A percentile compares a stretch with the other conserved stretches of the same genome.
Conservation (phyloP, 1,140 invertebrate species). For the Drosophila lacertosa region DNA sequence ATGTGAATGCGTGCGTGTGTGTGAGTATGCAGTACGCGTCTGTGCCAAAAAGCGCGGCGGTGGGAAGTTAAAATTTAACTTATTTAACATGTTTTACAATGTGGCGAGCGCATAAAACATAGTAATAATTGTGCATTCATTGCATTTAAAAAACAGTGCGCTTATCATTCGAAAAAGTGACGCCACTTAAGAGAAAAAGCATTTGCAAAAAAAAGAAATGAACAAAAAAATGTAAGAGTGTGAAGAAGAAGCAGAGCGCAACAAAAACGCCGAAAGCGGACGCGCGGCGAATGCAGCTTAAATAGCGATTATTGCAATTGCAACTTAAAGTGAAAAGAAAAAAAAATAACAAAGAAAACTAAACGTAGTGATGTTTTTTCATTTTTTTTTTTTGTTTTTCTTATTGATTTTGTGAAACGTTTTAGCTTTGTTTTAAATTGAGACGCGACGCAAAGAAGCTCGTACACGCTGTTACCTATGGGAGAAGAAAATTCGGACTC, state of each 20-base stretch:
- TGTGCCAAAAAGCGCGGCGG: slow-evolving; percentile 51
- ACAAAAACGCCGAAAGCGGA: slow-evolving; percentile 35
- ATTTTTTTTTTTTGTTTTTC: slow-evolving; percentile 12
- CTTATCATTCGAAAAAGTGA: no score
- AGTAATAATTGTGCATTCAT: not conserved
- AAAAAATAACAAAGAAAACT: slow-evolving; percentile 9
- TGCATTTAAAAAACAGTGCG: no score
- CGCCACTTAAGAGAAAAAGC: slow-evolving; percentile 11
- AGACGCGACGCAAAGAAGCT: slow-evolving; percentile 32
- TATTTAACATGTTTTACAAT: slow-evolving; percentile 15
- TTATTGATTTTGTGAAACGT: slow-evolving; percentile 6
- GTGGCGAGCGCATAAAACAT: not conserved
- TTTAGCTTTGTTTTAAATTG: slow-evolving; percentile 41
- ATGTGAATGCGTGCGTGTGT: not conserved
- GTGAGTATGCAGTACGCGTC: slow-evolving; percentile 21
- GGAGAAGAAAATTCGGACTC: slow-evolving; percentile 67
- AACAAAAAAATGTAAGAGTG: not conserved
- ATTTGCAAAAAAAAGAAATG: slow-evolving; percentile 45
- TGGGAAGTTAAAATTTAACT: slow-evolving; percentile 36
- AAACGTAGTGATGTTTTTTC: slow-evolving; percentile 17
- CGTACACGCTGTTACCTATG: slow-evolving; percentile 66
- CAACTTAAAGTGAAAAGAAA: not conserved
- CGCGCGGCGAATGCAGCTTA: slow-evolving; percentile 44
- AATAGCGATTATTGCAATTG: slow-evolving; percentile 1
- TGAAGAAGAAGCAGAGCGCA: slow-evolving; percentile 38